These are phyloP conservation scores for Bombyx mori DNA, from an alignment of 1,140 invertebrate genomes.

Conservation along the genomic window ASM3026992v2 NC_085122.1:6227501-6228000, in stretches of 20 bases:
- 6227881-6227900: too few relatives aligned
- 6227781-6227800: too few relatives aligned
- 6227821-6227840: too few relatives aligned
- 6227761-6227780: conserved; percentile 12
- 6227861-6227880: too few relatives aligned
- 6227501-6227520: conserved; percentile 28
- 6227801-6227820: too few relatives aligned
- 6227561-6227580: conserved; percentile 26
- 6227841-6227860: too few relatives aligned
- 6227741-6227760: conserved; percentile 14
- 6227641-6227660: conserved; percentile 28
- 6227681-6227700: conserved; percentile 17
- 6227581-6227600: conserved; percentile 25
- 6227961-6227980: too few relatives aligned
- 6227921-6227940: too few relatives aligned
- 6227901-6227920: too few relatives aligned
- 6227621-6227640: conserved; percentile 26
- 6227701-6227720: conserved; percentile 10
- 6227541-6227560: conserved; percentile 38
- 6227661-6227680: conserved; percentile 39
- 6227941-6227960: too few relatives aligned
- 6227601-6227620: conserved; percentile 39
- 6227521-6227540: conserved; percentile 24
- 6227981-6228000: too few relatives aligned
- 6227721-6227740: conserved; percentile 7